A percentile compares a stretch with the other conserved stretches of the same genome.
Conservation (phyloP, 2,113 vertebrate species). For the Pluvianellus socialis region DNA sequence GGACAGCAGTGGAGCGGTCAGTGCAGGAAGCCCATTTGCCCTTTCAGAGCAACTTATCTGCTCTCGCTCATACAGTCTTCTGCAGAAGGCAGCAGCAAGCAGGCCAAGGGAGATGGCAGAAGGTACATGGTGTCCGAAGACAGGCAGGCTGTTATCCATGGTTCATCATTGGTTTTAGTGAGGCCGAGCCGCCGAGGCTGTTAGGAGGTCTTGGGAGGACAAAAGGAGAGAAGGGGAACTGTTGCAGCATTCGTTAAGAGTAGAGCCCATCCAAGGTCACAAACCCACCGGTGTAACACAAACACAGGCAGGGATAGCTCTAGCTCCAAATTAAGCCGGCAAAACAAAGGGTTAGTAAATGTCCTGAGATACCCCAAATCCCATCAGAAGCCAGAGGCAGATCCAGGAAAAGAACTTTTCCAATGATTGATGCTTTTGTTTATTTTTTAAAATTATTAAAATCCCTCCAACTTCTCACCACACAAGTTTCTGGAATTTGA, state of each 20-base stretch:
- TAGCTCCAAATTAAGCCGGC: not conserved
- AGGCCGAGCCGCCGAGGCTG: not conserved
- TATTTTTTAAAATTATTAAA: conserved; percentile 34
- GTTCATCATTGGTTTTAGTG: not conserved
- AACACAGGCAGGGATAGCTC: not conserved
- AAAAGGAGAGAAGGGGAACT: not conserved
- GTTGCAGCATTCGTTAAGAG: not conserved
- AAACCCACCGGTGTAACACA: not conserved
- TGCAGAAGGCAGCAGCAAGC: not conserved
- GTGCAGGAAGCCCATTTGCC: not conserved
- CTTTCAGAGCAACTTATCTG: not conserved
- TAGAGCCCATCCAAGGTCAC: not conserved
- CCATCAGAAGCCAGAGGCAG: not conserved
- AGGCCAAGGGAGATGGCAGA: not conserved
- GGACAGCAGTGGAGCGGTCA: not conserved
- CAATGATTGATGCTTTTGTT: conserved; percentile 42
- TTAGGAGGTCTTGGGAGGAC: not conserved
- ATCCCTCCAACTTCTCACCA: not conserved
- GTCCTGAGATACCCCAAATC: conserved; percentile 15
- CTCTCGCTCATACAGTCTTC: not conserved
- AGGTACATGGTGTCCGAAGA: not conserved
- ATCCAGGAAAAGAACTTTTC: conserved; percentile 16
- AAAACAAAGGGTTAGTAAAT: not conserved
- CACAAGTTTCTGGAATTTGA: conserved; percentile 31
- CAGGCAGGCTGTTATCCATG: not conserved